Conservation (phyloP, 92 coral and sea anemone genomes). For the Zoanthus solanderi region DNA sequence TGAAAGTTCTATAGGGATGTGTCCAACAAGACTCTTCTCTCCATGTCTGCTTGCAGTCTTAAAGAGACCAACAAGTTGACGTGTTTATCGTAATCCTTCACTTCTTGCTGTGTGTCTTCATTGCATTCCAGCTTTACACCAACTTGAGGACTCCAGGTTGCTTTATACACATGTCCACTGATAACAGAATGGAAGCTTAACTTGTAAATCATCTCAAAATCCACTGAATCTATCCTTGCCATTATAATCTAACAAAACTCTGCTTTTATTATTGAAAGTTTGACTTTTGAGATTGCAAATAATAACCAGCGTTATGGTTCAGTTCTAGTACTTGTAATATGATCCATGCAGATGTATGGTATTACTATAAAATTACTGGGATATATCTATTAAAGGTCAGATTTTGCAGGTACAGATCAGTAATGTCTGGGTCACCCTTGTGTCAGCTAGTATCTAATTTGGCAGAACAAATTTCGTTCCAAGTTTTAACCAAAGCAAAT, state of each 20-base stretch:
- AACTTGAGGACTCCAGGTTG: conserved; percentile 23
- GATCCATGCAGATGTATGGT: conserved; percentile 22
- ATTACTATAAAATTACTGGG: conserved; percentile 17
- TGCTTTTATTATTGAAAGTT: conserved; percentile 22
- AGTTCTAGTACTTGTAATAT: conserved; percentile 22
- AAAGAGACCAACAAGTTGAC: not conserved
- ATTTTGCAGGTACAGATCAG: conserved; percentile 25
- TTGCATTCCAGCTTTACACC: conserved; percentile 26
- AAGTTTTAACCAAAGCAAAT: too few species aligned
- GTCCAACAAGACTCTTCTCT: conserved; percentile 35
- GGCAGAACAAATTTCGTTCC: too few species aligned
- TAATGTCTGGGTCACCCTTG: not conserved
- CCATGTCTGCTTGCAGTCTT: not conserved
- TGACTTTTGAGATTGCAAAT: conserved; percentile 26
- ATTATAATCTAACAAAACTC: conserved; percentile 10
- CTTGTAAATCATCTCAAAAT: conserved; percentile 18
- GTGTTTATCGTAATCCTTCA: conserved; percentile 18
- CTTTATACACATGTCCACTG: conserved; percentile 23
- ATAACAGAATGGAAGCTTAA: conserved; percentile 21
- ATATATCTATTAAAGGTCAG: conserved; percentile 15
- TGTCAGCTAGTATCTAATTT: too few species aligned
- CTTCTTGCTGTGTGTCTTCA: conserved; percentile 24
- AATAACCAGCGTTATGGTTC: conserved; percentile 29
- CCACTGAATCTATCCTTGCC: conserved; percentile 28
- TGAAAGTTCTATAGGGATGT: conserved; percentile 42